Conservation (phyloP, 2,113 vertebrate genomes). For the Pardalotus punctatus region DNA sequence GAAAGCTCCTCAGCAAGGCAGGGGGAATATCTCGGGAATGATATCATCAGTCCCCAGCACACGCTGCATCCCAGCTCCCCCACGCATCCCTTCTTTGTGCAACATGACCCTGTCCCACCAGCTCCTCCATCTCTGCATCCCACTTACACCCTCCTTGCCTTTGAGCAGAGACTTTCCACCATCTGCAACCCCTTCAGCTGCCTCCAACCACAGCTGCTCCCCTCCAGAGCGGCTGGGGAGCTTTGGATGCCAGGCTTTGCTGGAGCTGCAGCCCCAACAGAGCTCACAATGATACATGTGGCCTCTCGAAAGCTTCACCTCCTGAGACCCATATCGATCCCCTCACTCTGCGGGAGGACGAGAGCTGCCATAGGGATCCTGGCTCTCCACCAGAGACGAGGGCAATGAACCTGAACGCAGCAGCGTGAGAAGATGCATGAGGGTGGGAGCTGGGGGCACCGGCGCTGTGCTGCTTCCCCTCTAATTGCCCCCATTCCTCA, state of each 20-base stretch:
- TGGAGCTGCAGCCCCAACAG: accelerated
- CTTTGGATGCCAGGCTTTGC: neutral
- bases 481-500: slow-evolving; percentile 53
- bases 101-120: accelerated
- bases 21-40: accelerated
- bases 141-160: neutral
- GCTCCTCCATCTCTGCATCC: neutral
- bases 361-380: neutral
- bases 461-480: accelerated
- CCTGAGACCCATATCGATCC: neutral
- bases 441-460: neutral
- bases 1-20: neutral
- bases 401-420: neutral
- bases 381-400: neutral
- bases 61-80: accelerated
- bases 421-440: neutral
- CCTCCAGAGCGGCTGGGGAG: neutral
- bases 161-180: neutral
- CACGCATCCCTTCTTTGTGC: accelerated
- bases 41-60: accelerated
- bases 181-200: neutral
- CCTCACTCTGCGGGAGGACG: accelerated
- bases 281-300: accelerated
- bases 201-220: accelerated
- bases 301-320: neutral